Conservation (phyloP, 1,140 invertebrate species). For the Pseudachorutes palmiensis region DNA sequence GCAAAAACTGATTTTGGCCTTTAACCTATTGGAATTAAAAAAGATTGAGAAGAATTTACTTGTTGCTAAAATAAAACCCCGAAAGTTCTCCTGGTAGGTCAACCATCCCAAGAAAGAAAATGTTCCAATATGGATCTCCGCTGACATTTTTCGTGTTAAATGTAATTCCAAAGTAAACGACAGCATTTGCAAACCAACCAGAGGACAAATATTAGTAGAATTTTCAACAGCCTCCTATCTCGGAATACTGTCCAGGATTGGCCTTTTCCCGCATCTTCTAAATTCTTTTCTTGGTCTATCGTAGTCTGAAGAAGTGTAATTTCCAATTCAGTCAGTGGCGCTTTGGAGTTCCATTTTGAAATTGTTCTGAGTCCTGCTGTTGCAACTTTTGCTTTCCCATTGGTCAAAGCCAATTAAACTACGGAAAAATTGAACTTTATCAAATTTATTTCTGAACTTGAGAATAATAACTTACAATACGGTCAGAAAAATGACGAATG, state of each 20-base stretch:
- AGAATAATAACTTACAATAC: slow-evolving; percentile 30
- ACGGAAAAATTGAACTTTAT: slow-evolving; percentile 18
- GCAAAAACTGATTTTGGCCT: no score
- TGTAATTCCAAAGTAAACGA: slow-evolving; percentile 19
- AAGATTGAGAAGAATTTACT: neutral
- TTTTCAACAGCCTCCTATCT: neutral
- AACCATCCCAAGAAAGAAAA: slow-evolving; percentile 18
- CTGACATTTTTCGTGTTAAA: slow-evolving; percentile 26
- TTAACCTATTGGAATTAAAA: slow-evolving; percentile 1
- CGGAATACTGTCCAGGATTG: slow-evolving; percentile 15
- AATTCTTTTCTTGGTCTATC: neutral
- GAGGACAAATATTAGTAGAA: neutral
- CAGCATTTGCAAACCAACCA: slow-evolving; percentile 26
- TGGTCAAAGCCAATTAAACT: slow-evolving; percentile 25
- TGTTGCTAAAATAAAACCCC: slow-evolving; percentile 11
- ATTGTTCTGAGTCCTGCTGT: slow-evolving; percentile 19
- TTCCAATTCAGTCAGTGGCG: slow-evolving; percentile 7
- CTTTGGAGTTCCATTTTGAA: slow-evolving; percentile 27
- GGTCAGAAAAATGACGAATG: slow-evolving; percentile 22
- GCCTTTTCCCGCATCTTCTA: slow-evolving; percentile 1
- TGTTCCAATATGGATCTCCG: slow-evolving; percentile 18
- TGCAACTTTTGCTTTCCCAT: slow-evolving; percentile 22
- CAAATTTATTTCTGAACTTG: neutral
- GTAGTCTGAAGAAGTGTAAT: slow-evolving; percentile 20
- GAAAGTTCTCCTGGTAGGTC: slow-evolving; percentile 13